Evolutionary conservation across 1,140 invertebrate species (phyloP).

Genomic region (Mactra quadrangularis): DNA sequence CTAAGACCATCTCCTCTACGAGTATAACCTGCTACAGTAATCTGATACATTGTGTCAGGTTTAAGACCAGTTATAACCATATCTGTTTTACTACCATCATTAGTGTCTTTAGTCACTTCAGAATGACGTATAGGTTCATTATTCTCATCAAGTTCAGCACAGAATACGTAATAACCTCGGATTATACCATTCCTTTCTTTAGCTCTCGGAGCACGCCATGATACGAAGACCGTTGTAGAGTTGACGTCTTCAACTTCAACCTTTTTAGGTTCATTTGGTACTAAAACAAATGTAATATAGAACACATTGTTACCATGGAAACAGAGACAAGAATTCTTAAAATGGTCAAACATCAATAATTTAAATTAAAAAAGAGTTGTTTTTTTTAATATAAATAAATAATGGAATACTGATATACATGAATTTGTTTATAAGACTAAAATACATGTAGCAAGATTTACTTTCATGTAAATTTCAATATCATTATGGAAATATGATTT

Average conservation of each 20-base stretch:
- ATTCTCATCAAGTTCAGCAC: conserved; percentile 84
- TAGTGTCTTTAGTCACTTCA: conserved; percentile 70
- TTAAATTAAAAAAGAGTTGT: too few relatives aligned
- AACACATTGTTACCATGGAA: neutral
- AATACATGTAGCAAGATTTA: too few relatives aligned
- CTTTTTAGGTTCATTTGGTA: conserved; percentile 97
- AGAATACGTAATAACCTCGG: conserved; percentile 97
- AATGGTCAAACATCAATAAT: too few relatives aligned
- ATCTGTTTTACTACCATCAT: conserved; percentile 88
- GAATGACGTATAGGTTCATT: conserved; percentile 66
- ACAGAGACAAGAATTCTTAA: too few relatives aligned
- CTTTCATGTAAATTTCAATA: too few relatives aligned
- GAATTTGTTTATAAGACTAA: too few relatives aligned
- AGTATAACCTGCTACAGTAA: conserved; percentile 93
- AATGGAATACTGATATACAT: too few relatives aligned
- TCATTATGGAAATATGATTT: too few relatives aligned
- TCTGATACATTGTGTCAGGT: conserved; percentile 95
- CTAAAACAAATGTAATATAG: conserved; percentile 85
- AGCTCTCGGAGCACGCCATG: conserved; percentile 94
- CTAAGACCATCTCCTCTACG: conserved; percentile 97
- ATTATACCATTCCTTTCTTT: conserved; percentile 98
- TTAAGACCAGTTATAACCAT: conserved; percentile 94
- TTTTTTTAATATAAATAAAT: too few relatives aligned
- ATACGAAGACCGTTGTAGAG: conserved; percentile 95
- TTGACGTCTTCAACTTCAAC: conserved; percentile 94